These are phyloP conservation scores for Plagodis dolabraria DNA, from an alignment of 2,888 invertebrate species.

Conservation along the genomic window DNA sequence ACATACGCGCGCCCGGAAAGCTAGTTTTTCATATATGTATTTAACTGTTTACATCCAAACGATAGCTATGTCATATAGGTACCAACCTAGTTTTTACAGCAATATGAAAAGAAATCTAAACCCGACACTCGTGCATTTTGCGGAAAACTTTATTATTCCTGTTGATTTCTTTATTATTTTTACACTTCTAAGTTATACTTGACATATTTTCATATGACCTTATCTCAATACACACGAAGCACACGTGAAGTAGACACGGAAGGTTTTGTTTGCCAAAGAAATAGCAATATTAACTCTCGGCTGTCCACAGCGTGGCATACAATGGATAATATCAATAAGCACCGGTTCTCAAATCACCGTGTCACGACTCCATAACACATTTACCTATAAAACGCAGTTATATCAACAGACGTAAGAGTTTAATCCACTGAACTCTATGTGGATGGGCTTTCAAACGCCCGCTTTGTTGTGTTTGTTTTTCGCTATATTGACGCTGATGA, in stretches of 20 bases:
- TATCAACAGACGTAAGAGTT: slow-evolving; percentile 19
- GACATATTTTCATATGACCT: slow-evolving; percentile 22
- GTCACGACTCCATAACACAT: slow-evolving; percentile 24
- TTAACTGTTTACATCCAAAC: too few relatives aligned
- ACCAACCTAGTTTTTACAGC: too few relatives aligned
- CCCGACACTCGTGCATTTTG: too few relatives aligned
- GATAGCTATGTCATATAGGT: too few relatives aligned
- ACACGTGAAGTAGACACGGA: slow-evolving; percentile 8
- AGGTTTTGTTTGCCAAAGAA: slow-evolving; percentile 27
- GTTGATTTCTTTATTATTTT: background rate
- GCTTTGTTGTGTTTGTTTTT: too few relatives aligned
- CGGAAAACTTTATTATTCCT: too few relatives aligned
- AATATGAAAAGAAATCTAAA: too few relatives aligned
- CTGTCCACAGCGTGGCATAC: slow-evolving; percentile 19
- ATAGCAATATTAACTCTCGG: slow-evolving; percentile 25
- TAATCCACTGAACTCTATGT: slow-evolving; percentile 3
- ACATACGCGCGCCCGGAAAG: too few relatives aligned
- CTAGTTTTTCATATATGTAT: too few relatives aligned
- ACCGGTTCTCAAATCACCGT: slow-evolving; percentile 25
- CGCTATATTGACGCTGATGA: too few relatives aligned
- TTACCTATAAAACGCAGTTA: slow-evolving; percentile 21
- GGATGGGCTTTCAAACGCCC: too few relatives aligned
- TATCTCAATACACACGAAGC: slow-evolving; percentile 9
- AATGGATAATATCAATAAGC: slow-evolving; percentile 32
- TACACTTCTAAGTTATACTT: background rate